Conservation (phyloP, 2,113 vertebrate species). For the Neoarius graeffei region DNA sequence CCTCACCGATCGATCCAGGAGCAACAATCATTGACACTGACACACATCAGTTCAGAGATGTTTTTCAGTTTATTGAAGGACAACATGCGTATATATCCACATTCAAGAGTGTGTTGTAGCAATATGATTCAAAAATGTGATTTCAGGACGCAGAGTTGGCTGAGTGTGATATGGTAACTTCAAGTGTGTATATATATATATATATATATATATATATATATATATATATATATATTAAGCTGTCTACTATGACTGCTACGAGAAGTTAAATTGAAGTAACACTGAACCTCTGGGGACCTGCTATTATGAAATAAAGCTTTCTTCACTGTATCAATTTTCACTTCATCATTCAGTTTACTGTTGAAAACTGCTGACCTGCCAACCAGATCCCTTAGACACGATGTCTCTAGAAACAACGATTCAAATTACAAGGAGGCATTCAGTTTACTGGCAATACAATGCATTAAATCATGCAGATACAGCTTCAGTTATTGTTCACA, state of each 20-base stretch:
- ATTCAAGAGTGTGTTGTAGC: too few relatives aligned
- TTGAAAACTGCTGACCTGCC: constrained; percentile 17
- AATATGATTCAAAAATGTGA: too few relatives aligned
- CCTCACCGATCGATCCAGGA: too few relatives aligned
- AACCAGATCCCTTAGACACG: background rate
- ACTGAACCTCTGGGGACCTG: background rate
- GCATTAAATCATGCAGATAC: background rate
- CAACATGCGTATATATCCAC: too few relatives aligned
- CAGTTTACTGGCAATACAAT: background rate
- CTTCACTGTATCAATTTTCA: background rate
- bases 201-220: too few relatives aligned
- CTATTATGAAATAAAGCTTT: background rate
- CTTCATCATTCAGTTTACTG: background rate
- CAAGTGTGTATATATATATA: too few relatives aligned
- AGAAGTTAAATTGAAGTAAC: background rate
- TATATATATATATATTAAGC: too few relatives aligned
- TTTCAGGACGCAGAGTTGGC: too few relatives aligned
- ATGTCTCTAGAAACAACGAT: background rate
- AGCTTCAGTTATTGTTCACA: background rate
- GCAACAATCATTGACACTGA: too few relatives aligned
- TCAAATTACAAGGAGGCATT: background rate
- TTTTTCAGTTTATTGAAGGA: too few relatives aligned
- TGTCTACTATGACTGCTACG: background rate
- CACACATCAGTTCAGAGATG: too few relatives aligned
- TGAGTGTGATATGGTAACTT: too few relatives aligned